These are phyloP conservation scores for Saccostrea echinata DNA, from an alignment of 1,140 invertebrate species.

Conservation along the genomic window DNA sequence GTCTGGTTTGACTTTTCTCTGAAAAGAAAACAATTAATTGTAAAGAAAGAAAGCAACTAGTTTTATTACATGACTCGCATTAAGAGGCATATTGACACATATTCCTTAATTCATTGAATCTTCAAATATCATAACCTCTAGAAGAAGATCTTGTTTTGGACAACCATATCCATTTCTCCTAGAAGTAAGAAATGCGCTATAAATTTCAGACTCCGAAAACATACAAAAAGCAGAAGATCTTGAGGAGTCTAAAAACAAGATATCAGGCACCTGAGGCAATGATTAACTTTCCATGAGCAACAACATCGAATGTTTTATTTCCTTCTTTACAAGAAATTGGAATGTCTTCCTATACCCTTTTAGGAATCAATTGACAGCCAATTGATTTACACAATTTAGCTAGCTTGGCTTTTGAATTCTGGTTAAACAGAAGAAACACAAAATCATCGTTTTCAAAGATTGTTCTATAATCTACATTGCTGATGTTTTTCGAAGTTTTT, in stretches of 20 bases:
- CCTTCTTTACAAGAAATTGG: neutral
- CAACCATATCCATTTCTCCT: neutral
- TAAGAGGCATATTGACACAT: no score
- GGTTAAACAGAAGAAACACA: neutral
- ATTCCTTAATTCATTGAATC: no score
- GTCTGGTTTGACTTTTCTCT: no score
- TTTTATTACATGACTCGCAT: no score
- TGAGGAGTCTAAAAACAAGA: neutral
- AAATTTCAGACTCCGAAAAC: neutral
- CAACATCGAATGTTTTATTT: neutral
- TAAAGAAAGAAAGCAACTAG: no score
- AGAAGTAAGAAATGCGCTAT: neutral
- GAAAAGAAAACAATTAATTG: no score
- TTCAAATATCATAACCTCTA: no score
- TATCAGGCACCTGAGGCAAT: neutral
- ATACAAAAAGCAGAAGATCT: neutral
- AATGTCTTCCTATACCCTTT: constrained; percentile 10
- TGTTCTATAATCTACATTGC: neutral
- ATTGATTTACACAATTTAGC: neutral
- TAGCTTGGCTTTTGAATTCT: neutral
- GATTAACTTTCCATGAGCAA: neutral
- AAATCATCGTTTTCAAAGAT: neutral
- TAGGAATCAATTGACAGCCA: neutral
- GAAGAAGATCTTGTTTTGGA: neutral
- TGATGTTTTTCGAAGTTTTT: neutral